Percentiles rank a stretch among this genome's conserved stretches.
Evolutionary conservation across 2,113 vertebrate species (phyloP).

Genomic region (Eurypyga helias): DNA sequence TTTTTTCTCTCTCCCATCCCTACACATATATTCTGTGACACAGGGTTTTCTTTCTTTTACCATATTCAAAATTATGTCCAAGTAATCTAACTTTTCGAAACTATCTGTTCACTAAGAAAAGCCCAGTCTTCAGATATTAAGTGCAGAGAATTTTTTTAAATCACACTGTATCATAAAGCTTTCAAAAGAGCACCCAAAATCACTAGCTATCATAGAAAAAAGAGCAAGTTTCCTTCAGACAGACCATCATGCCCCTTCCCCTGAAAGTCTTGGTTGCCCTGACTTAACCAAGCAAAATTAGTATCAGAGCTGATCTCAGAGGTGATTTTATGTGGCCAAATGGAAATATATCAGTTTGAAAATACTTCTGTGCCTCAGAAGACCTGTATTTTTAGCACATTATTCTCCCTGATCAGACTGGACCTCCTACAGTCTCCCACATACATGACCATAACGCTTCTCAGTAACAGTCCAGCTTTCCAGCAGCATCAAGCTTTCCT

Average conservation of each 20-base stretch:
- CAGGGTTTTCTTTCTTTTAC: neutral
- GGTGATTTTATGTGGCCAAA: neutral
- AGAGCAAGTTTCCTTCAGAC: neutral
- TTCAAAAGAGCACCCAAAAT: neutral
- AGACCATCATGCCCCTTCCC: neutral
- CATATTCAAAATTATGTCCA: neutral
- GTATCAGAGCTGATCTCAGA: neutral
- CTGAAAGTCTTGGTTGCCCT: neutral
- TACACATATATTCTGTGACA: neutral
- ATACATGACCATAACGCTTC: too few species aligned
- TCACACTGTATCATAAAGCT: neutral
- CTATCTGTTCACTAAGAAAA: neutral
- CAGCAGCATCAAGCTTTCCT: neutral
- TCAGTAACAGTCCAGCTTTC: neutral
- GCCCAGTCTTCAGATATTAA: neutral
- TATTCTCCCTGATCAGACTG: neutral
- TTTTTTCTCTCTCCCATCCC: neutral
- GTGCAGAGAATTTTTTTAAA: neutral
- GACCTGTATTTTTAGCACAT: neutral
- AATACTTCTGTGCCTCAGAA: neutral
- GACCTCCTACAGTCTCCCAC: neutral
- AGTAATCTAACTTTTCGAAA: neutral
- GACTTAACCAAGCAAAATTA: neutral
- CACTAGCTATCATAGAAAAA: neutral
- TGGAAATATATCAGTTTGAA: neutral